Conservation (phyloP, 2,113 vertebrate species). For the Diadophis punctatus region DNA sequence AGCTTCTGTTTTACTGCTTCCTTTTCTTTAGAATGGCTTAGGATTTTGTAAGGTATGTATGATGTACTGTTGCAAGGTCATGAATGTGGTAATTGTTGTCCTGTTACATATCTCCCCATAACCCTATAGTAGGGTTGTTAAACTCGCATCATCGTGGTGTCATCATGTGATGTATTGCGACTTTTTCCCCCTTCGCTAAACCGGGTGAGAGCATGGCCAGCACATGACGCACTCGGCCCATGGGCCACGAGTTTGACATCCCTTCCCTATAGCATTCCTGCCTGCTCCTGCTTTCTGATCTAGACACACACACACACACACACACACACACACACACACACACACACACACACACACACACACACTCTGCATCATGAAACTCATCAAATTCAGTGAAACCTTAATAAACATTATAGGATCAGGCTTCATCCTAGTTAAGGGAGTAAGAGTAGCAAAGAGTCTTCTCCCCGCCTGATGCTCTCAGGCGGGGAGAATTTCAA, state of each 20-base stretch:
- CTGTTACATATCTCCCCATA: neutral
- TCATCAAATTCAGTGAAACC: neutral
- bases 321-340: neutral
- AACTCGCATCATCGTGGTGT: too few relatives aligned
- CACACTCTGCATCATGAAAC: neutral
- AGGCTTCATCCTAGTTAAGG: neutral
- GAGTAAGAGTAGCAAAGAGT: neutral
- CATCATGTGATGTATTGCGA: too few relatives aligned
- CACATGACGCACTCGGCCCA: too few relatives aligned
- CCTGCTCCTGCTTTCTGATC: neutral
- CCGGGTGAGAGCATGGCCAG: too few relatives aligned
- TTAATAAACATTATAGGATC: neutral
- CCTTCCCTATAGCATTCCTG: neutral
- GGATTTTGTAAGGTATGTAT: neutral
- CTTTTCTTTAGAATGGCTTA: neutral
- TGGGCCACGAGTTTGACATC: too few relatives aligned
- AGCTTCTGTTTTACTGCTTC: neutral
- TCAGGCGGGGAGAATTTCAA: too few relatives aligned
- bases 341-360: neutral
- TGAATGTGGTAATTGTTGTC: neutral
- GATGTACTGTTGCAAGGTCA: neutral
- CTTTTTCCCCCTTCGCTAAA: too few relatives aligned
- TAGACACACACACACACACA: neutral
- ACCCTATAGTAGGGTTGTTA: neutral
- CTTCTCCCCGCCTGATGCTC: neutral